These are phyloP conservation scores for Lagodon rhomboides DNA, from an alignment of 2,797 vertebrate genomes.

Conservation along the genomic window DNA sequence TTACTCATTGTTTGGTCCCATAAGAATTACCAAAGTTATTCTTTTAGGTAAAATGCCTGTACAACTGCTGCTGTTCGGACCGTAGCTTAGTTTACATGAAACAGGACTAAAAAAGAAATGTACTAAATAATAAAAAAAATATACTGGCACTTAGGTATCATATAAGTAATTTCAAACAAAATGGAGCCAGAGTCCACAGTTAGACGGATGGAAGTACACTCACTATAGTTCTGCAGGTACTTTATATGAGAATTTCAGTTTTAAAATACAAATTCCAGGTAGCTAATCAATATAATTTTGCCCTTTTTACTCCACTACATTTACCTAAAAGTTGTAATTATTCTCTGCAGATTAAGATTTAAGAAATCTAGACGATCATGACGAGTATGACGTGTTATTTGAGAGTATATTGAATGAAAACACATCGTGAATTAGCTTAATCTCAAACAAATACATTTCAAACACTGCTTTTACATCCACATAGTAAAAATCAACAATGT, in stretches of 20 bases:
- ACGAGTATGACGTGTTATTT: neutral
- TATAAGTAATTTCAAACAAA: neutral
- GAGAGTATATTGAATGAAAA: neutral
- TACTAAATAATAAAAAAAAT: too few relatives aligned
- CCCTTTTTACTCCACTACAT: neutral
- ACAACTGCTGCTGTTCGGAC: neutral
- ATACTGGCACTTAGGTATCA: neutral
- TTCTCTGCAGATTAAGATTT: neutral
- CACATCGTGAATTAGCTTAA: neutral
- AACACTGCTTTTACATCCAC: neutral
- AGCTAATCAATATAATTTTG: neutral
- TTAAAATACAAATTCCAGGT: neutral
- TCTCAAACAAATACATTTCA: neutral
- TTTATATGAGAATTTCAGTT: too few relatives aligned
- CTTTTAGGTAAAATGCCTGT: neutral
- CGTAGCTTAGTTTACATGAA: neutral
- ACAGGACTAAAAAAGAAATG: neutral
- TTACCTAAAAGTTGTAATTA: neutral
- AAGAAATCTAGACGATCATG: neutral
- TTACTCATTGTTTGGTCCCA: neutral
- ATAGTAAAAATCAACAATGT: neutral
- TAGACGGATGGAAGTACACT: neutral
- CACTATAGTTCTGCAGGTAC: neutral
- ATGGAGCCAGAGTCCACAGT: neutral
- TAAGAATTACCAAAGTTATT: neutral